Conservation (phyloP, 2,113 vertebrate species). For the Crotalus viridis region DNA sequence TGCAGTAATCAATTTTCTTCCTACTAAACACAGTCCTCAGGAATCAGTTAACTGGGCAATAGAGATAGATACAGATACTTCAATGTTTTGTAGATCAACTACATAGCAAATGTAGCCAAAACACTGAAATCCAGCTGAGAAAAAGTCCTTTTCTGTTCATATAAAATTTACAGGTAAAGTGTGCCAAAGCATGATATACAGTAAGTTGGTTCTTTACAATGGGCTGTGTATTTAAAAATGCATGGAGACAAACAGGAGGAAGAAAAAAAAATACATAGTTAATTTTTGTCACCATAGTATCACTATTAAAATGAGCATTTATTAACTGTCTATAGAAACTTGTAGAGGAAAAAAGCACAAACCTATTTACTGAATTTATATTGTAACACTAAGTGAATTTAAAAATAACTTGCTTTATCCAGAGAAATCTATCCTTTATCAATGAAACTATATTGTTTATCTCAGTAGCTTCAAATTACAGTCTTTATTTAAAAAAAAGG, state of each 20-base stretch:
- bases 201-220: slow-evolving; percentile 60
- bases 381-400: not conserved
- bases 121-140: slow-evolving; percentile 59
- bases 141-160: slow-evolving; percentile 61
- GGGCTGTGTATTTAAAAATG: slow-evolving; percentile 52
- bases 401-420: not conserved
- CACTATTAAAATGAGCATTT: slow-evolving; percentile 49
- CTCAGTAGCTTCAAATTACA: slow-evolving; percentile 30
- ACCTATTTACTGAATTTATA: not conserved
- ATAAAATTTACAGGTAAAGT: slow-evolving; percentile 61
- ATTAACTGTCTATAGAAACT: slow-evolving; percentile 49
- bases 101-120: slow-evolving; percentile 56
- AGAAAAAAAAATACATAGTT: slow-evolving; percentile 55
- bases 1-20: slow-evolving; percentile 35
- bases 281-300: slow-evolving; percentile 50
- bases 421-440: not conserved
- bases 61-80: slow-evolving; percentile 48
- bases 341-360: slow-evolving; percentile 31
- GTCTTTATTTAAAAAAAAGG: slow-evolving; percentile 27
- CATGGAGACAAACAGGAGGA: slow-evolving; percentile 55
- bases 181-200: slow-evolving; percentile 53
- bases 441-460: slow-evolving; percentile 26
- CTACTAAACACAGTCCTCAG: slow-evolving; percentile 45
- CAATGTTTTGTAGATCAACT: slow-evolving; percentile 49
- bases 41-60: slow-evolving; percentile 48